phyloP scores from a whole-genome alignment of 2,888 invertebrate species.

The Ichneumoninae sp. region DNA sequence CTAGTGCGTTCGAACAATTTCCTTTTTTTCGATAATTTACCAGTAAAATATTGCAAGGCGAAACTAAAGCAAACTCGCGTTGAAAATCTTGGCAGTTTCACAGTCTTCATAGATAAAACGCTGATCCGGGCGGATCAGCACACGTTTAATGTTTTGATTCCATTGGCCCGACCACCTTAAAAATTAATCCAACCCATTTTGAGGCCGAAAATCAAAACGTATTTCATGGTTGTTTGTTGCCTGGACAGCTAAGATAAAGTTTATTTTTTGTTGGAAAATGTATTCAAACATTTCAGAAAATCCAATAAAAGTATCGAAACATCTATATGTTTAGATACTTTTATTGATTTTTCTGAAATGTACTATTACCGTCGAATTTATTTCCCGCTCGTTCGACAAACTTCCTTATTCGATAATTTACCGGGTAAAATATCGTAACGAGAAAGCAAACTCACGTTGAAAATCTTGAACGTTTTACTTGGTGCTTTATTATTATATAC shows the following conservation, averaged over 20 bases:
- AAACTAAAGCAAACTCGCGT: constrained; percentile 4
- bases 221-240: too few relatives aligned
- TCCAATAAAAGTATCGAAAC: background rate
- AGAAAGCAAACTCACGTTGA: background rate
- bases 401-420: too few relatives aligned
- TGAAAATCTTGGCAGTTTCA: constrained; percentile 1
- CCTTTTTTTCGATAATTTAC: too few relatives aligned
- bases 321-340: background rate
- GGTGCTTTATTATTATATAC: too few relatives aligned
- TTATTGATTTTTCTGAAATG: too few relatives aligned
- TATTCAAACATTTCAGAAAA: background rate
- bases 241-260: too few relatives aligned
- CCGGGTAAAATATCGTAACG: background rate
- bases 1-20: too few relatives aligned
- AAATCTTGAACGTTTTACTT: background rate
- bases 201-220: background rate
- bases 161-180: background rate
- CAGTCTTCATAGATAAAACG: background rate
- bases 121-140: background rate
- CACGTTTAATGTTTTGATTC: background rate
- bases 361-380: too few relatives aligned
- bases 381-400: too few relatives aligned
- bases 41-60: background rate
- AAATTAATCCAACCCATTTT: background rate
- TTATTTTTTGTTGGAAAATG: background rate